These are phyloP conservation scores for Lucinisca nassula DNA, from an alignment of 2,888 invertebrate genomes.

Conservation along the genomic window DNA sequence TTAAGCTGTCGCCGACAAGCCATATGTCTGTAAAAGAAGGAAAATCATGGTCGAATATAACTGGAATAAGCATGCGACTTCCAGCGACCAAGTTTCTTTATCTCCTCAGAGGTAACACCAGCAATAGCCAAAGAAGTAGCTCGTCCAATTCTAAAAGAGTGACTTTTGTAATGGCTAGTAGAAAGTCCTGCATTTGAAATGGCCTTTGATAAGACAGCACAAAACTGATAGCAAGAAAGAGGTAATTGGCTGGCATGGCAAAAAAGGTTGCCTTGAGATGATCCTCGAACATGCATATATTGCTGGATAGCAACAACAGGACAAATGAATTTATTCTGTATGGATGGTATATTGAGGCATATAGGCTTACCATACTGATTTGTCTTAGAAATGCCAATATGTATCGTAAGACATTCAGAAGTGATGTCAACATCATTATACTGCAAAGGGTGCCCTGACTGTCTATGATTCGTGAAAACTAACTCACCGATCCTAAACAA, in stretches of 20 bases:
- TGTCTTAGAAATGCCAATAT: slow-evolving; percentile 13
- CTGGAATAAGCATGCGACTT: neutral
- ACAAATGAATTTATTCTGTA: neutral
- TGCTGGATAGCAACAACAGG: slow-evolving; percentile 1
- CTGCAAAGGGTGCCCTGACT: neutral
- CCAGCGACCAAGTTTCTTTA: neutral
- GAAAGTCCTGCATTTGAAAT: neutral
- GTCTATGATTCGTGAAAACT: neutral
- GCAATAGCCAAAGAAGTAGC: neutral
- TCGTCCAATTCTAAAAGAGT: neutral
- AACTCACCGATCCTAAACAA: slow-evolving; percentile 21
- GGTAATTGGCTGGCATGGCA: neutral
- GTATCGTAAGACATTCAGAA: neutral
- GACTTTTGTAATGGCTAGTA: neutral
- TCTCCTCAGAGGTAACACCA: neutral
- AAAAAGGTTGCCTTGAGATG: neutral
- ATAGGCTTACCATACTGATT: slow-evolving; percentile 6
- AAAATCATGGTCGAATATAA: neutral
- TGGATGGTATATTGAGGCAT: neutral
- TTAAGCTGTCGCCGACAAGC: neutral
- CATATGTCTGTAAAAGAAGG: neutral
- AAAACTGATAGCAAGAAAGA: slow-evolving; percentile 13
- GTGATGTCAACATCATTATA: neutral
- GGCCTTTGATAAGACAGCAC: slow-evolving; percentile 5
- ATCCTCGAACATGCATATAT: neutral